Evolutionary conservation across 2,113 vertebrate genomes (phyloP).

Genomic region (Crotophaga sulcirostris): DNA sequence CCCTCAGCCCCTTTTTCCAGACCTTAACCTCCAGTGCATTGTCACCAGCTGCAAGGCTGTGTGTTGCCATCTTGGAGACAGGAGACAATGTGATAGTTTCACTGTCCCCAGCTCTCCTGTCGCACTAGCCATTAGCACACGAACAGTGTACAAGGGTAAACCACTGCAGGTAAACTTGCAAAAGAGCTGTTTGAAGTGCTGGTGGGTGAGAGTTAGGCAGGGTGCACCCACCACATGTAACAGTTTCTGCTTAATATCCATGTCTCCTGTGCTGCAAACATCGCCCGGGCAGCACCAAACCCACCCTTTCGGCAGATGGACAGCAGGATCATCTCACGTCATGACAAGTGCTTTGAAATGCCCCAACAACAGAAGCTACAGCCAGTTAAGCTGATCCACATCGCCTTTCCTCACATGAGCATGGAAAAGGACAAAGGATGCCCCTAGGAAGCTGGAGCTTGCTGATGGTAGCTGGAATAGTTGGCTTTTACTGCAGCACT

Average conservation of each 20-base stretch:
- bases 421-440: not conserved
- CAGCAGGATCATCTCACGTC: not conserved
- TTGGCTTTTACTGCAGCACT: not conserved
- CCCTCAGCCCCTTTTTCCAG: not conserved
- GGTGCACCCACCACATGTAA: not conserved
- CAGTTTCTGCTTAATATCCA: not conserved
- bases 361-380: not conserved
- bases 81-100: not conserved
- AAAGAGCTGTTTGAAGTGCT: not conserved
- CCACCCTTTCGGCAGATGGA: not conserved
- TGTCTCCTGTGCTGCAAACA: not conserved
- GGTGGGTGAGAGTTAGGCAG: not conserved
- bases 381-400: not conserved
- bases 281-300: not conserved
- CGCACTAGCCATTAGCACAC: accelerated
- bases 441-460: not conserved
- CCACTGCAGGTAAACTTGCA: not conserved
- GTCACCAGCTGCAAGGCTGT: not conserved
- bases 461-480: not conserved
- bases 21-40: not conserved
- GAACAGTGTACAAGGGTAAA: accelerated
- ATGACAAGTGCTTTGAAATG: not conserved
- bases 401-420: not conserved
- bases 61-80: not conserved
- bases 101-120: not conserved